Evolutionary conservation across 2,888 invertebrate species (phyloP).

Genomic region (Brachypterus glaber): DNA sequence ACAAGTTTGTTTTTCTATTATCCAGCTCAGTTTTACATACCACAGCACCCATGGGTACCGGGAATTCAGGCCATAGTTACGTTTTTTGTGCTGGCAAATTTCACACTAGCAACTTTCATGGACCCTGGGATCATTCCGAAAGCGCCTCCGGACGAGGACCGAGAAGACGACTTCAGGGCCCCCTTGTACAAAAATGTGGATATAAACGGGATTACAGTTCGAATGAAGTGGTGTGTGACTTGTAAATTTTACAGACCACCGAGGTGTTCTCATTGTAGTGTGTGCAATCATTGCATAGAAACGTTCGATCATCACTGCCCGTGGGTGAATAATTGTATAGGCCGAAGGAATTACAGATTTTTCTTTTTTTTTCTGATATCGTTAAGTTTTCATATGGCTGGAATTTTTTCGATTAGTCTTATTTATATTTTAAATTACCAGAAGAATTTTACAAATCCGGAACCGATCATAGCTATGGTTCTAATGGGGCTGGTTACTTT

Average conservation of each 20-base stretch:
- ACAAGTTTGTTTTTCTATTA: conserved; percentile 94
- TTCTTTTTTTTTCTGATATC: conserved; percentile 98
- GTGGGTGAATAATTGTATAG: conserved; percentile 96
- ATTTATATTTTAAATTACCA: conserved; percentile 83
- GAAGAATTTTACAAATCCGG: conserved; percentile 67
- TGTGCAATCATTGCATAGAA: conserved; percentile 98
- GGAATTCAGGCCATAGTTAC: conserved; percentile 90
- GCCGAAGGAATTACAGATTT: conserved; percentile 93
- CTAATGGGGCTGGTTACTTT: conserved; percentile 87
- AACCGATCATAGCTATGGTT: conserved; percentile 75
- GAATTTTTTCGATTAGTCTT: conserved; percentile 90
- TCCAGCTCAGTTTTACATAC: conserved; percentile 83
- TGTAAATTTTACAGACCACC: conserved; percentile 99
- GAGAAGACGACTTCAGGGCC: conserved; percentile 94
- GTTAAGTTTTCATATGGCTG: conserved; percentile 93
- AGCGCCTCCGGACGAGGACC: conserved; percentile 95
- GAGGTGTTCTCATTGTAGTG: conserved; percentile 97
- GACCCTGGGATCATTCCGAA: conserved; percentile 98
- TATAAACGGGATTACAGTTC: conserved; percentile 95
- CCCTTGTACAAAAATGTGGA: conserved; percentile 95
- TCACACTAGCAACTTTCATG: conserved; percentile 98
- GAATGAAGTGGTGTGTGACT: conserved; percentile 99
- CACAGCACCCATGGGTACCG: conserved; percentile 79
- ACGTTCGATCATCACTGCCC: conserved; percentile 99
- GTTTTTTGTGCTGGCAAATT: conserved; percentile 96